Base-by-base conservation (phyloP, 2,113 vertebrate genomes). In the Dolichotis patagonum region DNA sequence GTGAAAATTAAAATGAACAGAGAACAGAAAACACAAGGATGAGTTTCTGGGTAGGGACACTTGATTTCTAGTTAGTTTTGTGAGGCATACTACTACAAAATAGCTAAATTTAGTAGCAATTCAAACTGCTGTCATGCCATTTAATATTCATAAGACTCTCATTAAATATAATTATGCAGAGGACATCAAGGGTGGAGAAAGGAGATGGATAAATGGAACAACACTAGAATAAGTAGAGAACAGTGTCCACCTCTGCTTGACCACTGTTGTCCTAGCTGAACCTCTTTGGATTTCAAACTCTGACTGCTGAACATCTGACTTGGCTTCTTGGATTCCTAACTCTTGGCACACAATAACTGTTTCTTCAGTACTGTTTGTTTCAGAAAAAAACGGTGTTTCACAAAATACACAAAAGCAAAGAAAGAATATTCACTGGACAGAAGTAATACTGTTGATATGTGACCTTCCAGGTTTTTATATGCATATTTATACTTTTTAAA, bases 351-450 rank as follows among this genome's bases (percentile, higher is more conserved):
- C 71, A 56, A 4, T 67, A 58, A 88, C 24, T 83, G 14, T 49
- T 13, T 87, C 35, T 54, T 54, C 0, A 46, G n/a, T 73, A 65
- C 71, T 49, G 30, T 38, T 69, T 91, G 32, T 78, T 90, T 87
- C 11, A 87, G 38, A 95, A 90, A 54, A 54, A 19, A 84, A 81
- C 69, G 22, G 26, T 58, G 67, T 91, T 90, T 82, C 38, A 71
- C 30, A 90, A 96, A 94, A 54, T 32, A 78, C 3, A 71, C 73
- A 91, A 62, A 93, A 91, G 49, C 88, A 90, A 65, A 84, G 22
- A 38, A 43, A 86, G 10, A 95, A n/a, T 88, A 89, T 91, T 93
- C 65, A 89, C 71, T 78, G 43, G 81, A 35, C 41, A 83, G 17
- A 69, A 84, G 38, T 71, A 65, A 41, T 73, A 80, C 73, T 95